Conservation (phyloP, 30 jellyfish, hydroid and myxozoan species). For the Rhopilema esculentum region DNA sequence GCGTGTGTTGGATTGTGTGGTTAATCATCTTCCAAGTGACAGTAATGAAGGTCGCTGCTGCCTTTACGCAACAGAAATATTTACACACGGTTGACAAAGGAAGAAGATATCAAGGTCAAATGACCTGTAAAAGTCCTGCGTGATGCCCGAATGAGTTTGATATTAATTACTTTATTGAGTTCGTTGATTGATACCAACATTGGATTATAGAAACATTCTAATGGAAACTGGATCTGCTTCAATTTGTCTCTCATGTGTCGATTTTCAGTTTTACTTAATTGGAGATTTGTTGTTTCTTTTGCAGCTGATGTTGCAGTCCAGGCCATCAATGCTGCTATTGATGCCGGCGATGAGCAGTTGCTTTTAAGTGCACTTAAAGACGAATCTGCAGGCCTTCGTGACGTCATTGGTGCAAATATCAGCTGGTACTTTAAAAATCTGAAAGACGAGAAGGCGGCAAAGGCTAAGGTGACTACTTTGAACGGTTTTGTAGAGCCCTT, state of each 20-base stretch:
- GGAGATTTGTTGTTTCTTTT: background rate
- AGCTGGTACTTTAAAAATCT: slow-evolving; percentile 90
- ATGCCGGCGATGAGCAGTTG: slow-evolving; percentile 76
- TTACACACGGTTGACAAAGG: background rate
- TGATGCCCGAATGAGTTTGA: background rate
- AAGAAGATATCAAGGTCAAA: background rate
- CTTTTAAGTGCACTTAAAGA: slow-evolving; percentile 70
- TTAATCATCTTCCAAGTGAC: background rate
- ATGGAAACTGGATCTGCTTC: too few relatives aligned
- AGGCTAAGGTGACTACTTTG: slow-evolving; percentile 92
- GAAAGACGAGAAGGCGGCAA: slow-evolving; percentile 88
- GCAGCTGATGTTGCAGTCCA: slow-evolving; percentile 70
- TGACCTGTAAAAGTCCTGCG: background rate
- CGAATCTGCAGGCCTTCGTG: slow-evolving; percentile 79
- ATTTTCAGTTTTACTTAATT: background rate
- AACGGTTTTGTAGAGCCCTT: too few relatives aligned
- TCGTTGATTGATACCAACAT: too few relatives aligned
- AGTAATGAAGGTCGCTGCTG: background rate
- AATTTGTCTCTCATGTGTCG: too few relatives aligned
- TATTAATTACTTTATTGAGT: too few relatives aligned
- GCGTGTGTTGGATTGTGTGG: background rate
- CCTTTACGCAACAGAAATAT: background rate
- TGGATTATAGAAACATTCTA: too few relatives aligned
- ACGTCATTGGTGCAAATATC: slow-evolving; percentile 60
- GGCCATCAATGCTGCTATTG: slow-evolving; percentile 87